Evolutionary conservation across 1,140 invertebrate genomes (phyloP), one percentile per base, ranked within the genome.

Genomic region (Drosophila yakuba): DNA sequence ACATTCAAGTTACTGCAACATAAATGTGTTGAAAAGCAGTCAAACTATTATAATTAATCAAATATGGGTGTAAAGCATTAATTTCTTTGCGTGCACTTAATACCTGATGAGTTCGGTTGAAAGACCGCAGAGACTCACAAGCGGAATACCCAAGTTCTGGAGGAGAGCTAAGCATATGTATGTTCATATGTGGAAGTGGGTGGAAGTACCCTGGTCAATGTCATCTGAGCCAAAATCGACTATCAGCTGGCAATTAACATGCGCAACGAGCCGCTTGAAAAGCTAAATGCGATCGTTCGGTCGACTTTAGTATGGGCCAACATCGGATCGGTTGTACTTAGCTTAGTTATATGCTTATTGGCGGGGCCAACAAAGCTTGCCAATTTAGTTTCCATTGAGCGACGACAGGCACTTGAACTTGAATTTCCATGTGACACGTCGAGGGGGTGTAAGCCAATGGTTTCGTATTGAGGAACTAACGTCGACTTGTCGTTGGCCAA

Each of bases 321-420:
- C 58, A 67, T 39, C 58, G 28, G 15, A 63, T 44, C 58, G 36
- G 23, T 44, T 10, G 43, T 15, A 32, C 44, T 69, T 50, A 55
- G 17, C 68, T 41, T 28, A 28, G 67, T 43, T 72, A 43, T 41
- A 8, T 32, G 32, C 32, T 32, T 3, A 8, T 8, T 38, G 67
- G 36, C 60, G 45, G 44, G 59, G 45, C 45, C 45, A 64, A 20
- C 69, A 62, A 68, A 50, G 61, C 51, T 83, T 59, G 72, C 64
- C 79, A 88, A 83, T 86, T 86, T 81, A 35, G 51, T 58, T 80
- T 74, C 54, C 81, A 78, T 64, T 86, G 74, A 85, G 56, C 75
- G 61, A 58, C 75, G 61, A 58, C 51, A 50, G 74, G 47, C 58
- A 83, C 84, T 86, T 83, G 80, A 86, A 86, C 83, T 86, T 86